Base-by-base conservation (phyloP, 2,888 invertebrate genomes). In the Eueremaeus valkanovi region DNA sequence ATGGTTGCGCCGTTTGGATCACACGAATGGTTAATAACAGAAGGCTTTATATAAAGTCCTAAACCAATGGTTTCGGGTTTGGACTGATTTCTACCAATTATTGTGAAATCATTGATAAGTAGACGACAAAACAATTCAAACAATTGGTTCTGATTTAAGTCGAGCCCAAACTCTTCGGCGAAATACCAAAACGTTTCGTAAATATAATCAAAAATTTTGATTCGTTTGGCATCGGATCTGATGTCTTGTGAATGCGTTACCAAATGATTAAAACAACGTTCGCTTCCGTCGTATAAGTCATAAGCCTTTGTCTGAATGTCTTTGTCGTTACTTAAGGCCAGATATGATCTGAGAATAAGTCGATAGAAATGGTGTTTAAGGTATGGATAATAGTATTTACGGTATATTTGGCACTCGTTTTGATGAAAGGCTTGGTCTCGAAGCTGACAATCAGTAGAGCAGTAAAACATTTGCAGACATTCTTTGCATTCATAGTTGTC, bases 401-500 rank as follows among this genome's bases (percentile, higher is more conserved):
- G 2, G n/a, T 66, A 66, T 3, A 66, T 36, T 3, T 9, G 66
- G n/a, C 66, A 66, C 31, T 66, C 66, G 8, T 31, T 33, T 36
- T 31, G 33, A 36, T 66, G 66, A 2, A 1, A 36, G n/a, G 21
- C 18, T 1, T 21, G 21, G 13, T 66, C 66, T 21, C 3, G 1
- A 36, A 2, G 33, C n/a, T n/a, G 18, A 36, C 66, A 66, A 9
- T 66, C 36, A 36, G 1, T 8, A n/a, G 6, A n/a, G 18, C 66
- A 66, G 21, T 66, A 66, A 66, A 31, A 66, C 66, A 66, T 66
- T 3, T 31, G 66, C 36, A 16, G 36, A 21, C 66, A 66, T 8
- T 3, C 6, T 13, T 21, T 6, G 18, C 66, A 66, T 1, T 66
- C 66, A 36, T n/a, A 13, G 3, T 1, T 36, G 1, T 3, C 29